A percentile compares a stretch with the other conserved stretches of the same genome.
These are phyloP conservation scores for Rhinichthys osculus DNA, from an alignment of 2,797 vertebrate species.

Conservation along the genomic window DNA sequence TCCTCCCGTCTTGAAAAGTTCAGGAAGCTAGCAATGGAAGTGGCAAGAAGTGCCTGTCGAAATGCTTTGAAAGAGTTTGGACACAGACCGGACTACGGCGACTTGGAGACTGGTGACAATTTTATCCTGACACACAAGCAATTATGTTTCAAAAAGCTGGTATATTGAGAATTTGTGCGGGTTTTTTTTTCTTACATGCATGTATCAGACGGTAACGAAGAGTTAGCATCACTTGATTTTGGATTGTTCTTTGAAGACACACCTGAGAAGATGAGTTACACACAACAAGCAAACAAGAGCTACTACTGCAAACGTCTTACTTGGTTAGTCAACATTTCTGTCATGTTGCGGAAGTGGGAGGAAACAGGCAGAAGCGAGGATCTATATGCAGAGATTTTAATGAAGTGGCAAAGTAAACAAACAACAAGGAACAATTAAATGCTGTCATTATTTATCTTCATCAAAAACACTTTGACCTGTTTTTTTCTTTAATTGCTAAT, in stretches of 20 bases:
- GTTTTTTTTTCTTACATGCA: conserved; percentile 11
- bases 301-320: conserved; percentile 76
- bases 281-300: conserved; percentile 74
- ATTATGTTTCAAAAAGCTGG: background rate
- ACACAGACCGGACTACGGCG: conserved; percentile 68
- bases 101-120: conserved; percentile 50
- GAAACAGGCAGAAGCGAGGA: no score
- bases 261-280: conserved; percentile 71
- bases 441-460: background rate
- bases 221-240: conserved; percentile 37
- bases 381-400: no score
- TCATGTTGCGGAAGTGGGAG: no score
- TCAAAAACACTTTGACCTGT: no score
- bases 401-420: no score
- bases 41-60: conserved; percentile 78
- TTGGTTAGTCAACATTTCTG: conserved; percentile 72
- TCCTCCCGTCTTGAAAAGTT: conserved; percentile 76
- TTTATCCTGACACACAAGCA: conserved; percentile 11
- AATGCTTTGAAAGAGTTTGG: conserved; percentile 72
- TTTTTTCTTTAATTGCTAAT: no score
- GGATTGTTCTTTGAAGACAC: conserved; percentile 66
- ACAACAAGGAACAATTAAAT: no score
- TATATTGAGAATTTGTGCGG: conserved; percentile 14
- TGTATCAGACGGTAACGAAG: conserved; percentile 48
- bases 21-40: conserved; percentile 80